Evolutionary conservation across 2,797 vertebrate species (phyloP), one percentile per base, ranked within the genome.

Genomic region (Discoglossus pictus): DNA sequence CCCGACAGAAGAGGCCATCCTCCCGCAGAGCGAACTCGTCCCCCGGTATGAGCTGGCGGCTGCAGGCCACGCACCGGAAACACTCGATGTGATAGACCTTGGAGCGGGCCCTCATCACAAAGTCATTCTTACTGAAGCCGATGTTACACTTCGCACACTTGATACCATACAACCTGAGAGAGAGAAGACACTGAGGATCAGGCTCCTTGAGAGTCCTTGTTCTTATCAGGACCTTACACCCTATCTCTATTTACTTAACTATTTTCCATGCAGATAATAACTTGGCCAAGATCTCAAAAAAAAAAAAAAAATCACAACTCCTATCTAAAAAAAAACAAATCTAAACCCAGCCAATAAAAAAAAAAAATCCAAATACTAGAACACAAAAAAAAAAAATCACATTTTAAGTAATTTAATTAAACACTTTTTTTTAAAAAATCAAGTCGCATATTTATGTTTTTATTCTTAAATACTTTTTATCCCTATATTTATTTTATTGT

Each of bases 61-160:
- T 96, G 87, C 96, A 98, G 78, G 95, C 95, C 88, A 97, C 94
- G 79, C 96, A 98, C 76, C 94, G 94, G 87, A 98, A 98, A 87
- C 96, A 98, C 84, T 98, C 96, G 84, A 98, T 96, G 88, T 98
- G 96, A 87, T 97, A 98, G 72, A 98, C 95, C 82, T 97, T 95
- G 84, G 93, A 90, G 63, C 96, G 94, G 64, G 95, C 96, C 65
- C 95, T 84, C 96, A 98, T 98, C 84, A 98, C 96, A 77, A 98
- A 96, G 88, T 98, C 94, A 68, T 96, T 98, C 87, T 96, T 97
- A 86, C 95, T 97, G 91, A 98, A 98, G 75, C 95, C 94, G 80
- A 97, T 95, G 87, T 93, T 95, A 87, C 96, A 98, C 83, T 98
- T 98, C 56, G 94, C 94, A 83, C 95, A 98, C 87, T 97, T 98